Base-by-base conservation (phyloP, 2,797 vertebrate genomes). In the Sebastes hubbsi region DNA sequence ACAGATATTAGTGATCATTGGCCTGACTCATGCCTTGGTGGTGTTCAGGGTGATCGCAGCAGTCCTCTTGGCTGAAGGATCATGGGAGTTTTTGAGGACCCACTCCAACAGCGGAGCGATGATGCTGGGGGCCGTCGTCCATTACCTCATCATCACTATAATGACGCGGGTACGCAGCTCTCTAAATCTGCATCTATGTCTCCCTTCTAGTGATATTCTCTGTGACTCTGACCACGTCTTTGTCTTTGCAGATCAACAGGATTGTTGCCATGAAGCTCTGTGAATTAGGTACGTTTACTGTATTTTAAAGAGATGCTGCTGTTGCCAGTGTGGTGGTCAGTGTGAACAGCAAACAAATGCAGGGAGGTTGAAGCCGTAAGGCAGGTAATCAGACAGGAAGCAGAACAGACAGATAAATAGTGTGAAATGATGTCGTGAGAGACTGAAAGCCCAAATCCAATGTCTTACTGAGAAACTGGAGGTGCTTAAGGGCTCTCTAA, bases 131-230 rank as follows among this genome's bases (percentile, higher is more conserved):
- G 97, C 97, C 0, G 88, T 99, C 64, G 81, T 98, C 71, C 98
- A 99, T 91, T 99, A 97, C 68, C 0, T 98, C 69, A 97, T 96
- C 89, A 99, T 99, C 52, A 77, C 96, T 61, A 20, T 96, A 94
- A 98, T 99, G 98, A 98, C 95, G 61, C 94, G 96, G 97, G 98
- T 99, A 95, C 5, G n/a, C 6, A 3, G 36, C 0, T 6, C 1
- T 71, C 1, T 66, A 13, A 71, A 75, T 36, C 18, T 75, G 16
- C 34, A 14, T 61, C 27, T 62, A 16, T 32, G 18, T 60, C 9
- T 56, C 14, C 22, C 4, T 42, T 13, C 11, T 6, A 4, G 38
- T 52, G 1, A 27, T 24, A 18, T 3, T 63, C 11, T 75, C 7
- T 34, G 8, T 55, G 32, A 77, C 9, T 27, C 24, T 76, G 56